Conservation (phyloP, 1,140 invertebrate genomes). For the Scaptodrosophila lebanonensis region DNA sequence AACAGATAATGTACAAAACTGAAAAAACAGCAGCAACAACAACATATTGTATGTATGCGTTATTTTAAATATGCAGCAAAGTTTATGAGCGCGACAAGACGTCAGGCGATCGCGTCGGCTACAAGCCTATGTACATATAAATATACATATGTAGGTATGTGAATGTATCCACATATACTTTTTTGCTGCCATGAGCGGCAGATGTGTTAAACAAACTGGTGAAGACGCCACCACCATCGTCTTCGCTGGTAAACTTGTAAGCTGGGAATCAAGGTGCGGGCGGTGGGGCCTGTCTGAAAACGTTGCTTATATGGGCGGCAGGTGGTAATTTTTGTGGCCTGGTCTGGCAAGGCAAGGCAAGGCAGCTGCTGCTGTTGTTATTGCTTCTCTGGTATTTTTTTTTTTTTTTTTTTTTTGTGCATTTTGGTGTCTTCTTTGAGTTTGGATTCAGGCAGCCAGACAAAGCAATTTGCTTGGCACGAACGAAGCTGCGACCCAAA, state of each 20-base stretch:
- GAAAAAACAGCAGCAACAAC: too few species aligned
- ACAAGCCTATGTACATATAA: not conserved
- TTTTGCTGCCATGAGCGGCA: constrained; percentile 31
- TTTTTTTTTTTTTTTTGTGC: constrained; percentile 18
- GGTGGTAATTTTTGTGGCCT: constrained; percentile 70
- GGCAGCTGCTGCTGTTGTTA: constrained; percentile 45
- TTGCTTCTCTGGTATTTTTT: constrained; percentile 16
- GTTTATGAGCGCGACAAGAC: too few species aligned
- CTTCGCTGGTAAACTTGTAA: not conserved
- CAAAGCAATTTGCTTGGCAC: constrained; percentile 58
- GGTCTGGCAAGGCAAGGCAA: constrained; percentile 33
- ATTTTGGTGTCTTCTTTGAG: constrained; percentile 58
- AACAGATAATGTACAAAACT: too few species aligned
- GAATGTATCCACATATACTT: too few species aligned
- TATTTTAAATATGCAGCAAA: too few species aligned
- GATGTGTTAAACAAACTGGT: constrained; percentile 5
- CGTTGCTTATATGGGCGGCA: constrained; percentile 65
- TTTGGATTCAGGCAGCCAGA: constrained; percentile 46
- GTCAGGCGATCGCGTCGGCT: constrained; percentile 1
- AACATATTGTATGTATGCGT: too few species aligned
- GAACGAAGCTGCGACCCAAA: too few species aligned
- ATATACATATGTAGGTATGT: too few species aligned
- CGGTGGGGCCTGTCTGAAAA: constrained; percentile 17
- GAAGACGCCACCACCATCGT: too few species aligned
- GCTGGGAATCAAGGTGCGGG: not conserved